phyloP scores from a whole-genome alignment of 2,113 vertebrate species.

The Salvator merianae region DNA sequence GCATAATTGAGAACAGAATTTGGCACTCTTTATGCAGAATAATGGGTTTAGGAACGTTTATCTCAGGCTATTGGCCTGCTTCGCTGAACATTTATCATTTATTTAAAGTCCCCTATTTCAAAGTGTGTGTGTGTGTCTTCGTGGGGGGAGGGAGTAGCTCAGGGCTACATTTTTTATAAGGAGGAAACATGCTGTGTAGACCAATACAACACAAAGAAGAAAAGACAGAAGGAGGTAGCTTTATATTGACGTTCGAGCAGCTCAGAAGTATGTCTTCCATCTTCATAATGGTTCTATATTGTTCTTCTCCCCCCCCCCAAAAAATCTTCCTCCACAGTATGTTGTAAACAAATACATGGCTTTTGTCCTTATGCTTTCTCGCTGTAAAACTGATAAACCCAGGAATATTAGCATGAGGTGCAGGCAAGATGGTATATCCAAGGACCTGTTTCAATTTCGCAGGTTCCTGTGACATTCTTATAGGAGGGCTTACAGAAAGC shows the following conservation, averaged over 20 bases:
- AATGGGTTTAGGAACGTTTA: constrained; percentile 19
- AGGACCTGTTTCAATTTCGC: no score
- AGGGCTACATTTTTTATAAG: neutral
- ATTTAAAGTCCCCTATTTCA: constrained; percentile 25
- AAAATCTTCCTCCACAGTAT: neutral
- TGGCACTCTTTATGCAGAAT: constrained; percentile 14
- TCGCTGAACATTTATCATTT: constrained; percentile 26
- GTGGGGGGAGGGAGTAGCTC: neutral
- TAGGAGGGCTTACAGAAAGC: no score
- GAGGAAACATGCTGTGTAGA: neutral
- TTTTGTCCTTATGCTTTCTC: neutral
- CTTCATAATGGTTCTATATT: neutral
- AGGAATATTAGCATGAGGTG: no score
- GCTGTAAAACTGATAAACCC: neutral
- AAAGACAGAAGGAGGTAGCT: neutral
- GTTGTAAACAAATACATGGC: neutral
- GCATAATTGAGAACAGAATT: constrained; percentile 21
- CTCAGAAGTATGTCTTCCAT: neutral
- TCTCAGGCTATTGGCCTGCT: constrained; percentile 21
- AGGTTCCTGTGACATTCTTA: no score
- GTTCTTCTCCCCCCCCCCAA: neutral
- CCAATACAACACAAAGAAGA: neutral
- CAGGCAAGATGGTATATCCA: no score
- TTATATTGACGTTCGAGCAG: neutral
- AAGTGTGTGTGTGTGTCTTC: neutral